Evolutionary conservation across 2,113 vertebrate genomes (phyloP).

Genomic region (Collichthys lucidus): DNA sequence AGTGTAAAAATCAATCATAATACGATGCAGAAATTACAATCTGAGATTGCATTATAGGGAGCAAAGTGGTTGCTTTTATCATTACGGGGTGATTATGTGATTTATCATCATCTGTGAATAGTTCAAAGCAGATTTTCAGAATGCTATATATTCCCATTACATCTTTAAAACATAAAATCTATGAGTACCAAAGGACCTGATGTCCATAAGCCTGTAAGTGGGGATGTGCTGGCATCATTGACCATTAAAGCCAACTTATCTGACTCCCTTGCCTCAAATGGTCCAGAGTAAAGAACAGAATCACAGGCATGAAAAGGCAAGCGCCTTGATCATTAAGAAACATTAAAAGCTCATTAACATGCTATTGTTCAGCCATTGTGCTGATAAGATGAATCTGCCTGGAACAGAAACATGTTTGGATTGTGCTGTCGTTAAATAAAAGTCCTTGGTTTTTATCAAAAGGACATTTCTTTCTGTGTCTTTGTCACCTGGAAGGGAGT

Average conservation of each 20-base stretch:
- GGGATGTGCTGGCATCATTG: conserved; percentile 43
- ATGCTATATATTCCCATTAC: conserved; percentile 4
- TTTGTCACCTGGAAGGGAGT: conserved; percentile 34
- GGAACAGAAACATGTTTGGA: conserved; percentile 53
- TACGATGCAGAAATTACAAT: conserved; percentile 55
- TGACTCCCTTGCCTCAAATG: conserved; percentile 54
- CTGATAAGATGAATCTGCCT: conserved; percentile 48
- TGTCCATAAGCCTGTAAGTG: conserved; percentile 32
- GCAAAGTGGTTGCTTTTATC: conserved; percentile 59
- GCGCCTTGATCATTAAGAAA: conserved; percentile 62
- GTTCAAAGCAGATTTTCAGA: conserved; percentile 29
- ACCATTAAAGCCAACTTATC: conserved; percentile 44
- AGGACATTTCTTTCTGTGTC: conserved; percentile 17
- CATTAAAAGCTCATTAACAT: conserved; percentile 76
- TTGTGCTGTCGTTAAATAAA: conserved; percentile 52
- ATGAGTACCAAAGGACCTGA: conserved; percentile 13
- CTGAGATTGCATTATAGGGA: conserved; percentile 44
- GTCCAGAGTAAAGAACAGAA: conserved; percentile 56
- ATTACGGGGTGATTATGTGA: conserved; percentile 23
- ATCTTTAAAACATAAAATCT: conserved; percentile 28
- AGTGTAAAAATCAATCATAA: conserved; percentile 66
- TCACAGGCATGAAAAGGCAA: conserved; percentile 39
- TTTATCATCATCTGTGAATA: conserved; percentile 45
- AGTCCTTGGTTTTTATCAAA: conserved; percentile 51
- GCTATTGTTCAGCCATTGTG: conserved; percentile 62